phyloP scores from a whole-genome alignment of 2,113 vertebrate species.

The Hemibates koningsi region DNA sequence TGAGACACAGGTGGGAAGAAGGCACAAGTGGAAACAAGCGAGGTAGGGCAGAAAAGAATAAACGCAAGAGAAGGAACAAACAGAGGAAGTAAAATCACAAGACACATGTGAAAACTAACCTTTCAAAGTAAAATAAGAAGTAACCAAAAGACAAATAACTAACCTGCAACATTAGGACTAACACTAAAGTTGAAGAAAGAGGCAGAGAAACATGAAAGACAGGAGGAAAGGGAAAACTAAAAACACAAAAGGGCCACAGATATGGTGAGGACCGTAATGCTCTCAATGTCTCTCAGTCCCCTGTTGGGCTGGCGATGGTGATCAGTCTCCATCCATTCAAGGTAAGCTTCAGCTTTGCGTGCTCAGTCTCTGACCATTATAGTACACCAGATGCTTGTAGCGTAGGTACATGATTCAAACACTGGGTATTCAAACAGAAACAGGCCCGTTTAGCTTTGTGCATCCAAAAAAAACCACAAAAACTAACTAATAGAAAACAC shows the following conservation, averaged over 20 bases:
- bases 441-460: background rate
- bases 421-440: background rate
- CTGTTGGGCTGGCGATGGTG: background rate
- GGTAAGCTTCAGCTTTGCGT: background rate
- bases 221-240: background rate
- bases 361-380: background rate
- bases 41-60: background rate
- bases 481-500: background rate
- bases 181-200: background rate
- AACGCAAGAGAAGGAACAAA: background rate
- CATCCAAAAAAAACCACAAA: fast-evolving
- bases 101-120: background rate
- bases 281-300: background rate
- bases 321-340: background rate
- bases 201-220: background rate
- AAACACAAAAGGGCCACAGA: background rate
- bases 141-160: background rate
- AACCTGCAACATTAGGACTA: background rate
- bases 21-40: background rate
- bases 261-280: background rate
- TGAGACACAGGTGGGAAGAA: background rate
- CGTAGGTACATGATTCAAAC: background rate
- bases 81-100: background rate
- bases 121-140: background rate
- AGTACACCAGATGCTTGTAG: background rate